These are phyloP conservation scores for Brachypteracias leptosomus DNA, from an alignment of 2,113 vertebrate species.

Conservation along the genomic window DNA sequence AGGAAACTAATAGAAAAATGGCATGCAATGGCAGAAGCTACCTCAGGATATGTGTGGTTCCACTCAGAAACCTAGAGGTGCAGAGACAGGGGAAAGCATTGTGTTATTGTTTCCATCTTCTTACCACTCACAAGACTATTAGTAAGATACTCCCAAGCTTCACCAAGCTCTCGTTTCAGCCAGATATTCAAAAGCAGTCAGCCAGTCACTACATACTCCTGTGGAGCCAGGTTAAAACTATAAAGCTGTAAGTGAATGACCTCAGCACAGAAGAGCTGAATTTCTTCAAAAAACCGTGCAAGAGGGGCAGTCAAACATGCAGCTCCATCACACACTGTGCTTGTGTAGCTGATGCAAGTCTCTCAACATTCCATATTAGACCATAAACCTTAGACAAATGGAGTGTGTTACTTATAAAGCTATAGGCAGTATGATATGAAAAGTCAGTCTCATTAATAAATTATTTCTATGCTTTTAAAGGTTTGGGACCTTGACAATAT, in stretches of 20 bases:
- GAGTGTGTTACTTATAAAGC: neutral
- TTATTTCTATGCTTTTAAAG: neutral
- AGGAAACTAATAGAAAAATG: neutral
- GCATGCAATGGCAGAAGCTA: neutral
- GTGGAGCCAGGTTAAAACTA: neutral
- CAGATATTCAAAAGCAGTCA: neutral
- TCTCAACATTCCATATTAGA: neutral
- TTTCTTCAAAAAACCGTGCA: neutral
- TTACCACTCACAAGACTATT: neutral
- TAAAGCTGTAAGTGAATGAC: neutral
- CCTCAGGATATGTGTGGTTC: neutral
- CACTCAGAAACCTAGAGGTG: neutral
- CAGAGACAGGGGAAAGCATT: neutral
- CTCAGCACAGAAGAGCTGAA: neutral
- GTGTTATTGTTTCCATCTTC: neutral
- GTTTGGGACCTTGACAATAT: neutral
- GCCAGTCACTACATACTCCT: neutral
- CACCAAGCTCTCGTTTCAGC: neutral
- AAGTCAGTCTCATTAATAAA: neutral
- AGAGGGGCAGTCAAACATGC: neutral
- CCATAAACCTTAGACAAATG: neutral
- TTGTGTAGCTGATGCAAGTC: neutral
- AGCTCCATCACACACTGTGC: neutral
- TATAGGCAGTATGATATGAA: neutral
- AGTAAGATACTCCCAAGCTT: neutral